Evolutionary conservation across 2,113 vertebrate species (phyloP), one percentile per base, ranked within the genome.

Genomic region (Barnardius zonarius): DNA sequence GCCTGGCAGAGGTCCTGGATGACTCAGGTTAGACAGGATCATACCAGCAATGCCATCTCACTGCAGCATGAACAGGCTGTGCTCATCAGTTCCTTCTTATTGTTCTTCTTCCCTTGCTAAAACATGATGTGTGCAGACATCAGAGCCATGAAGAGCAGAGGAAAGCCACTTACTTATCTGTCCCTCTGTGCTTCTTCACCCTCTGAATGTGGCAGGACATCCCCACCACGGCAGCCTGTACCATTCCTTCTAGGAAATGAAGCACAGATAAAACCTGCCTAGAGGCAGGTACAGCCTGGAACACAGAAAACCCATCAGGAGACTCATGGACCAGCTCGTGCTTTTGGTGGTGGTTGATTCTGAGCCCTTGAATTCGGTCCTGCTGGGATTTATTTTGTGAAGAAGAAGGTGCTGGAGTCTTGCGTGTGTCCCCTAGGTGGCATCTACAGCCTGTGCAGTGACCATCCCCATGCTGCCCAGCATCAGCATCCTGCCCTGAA

Each of bases 141-240:
- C 55, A 63, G 49, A 64, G 31, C 6, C 24, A 4, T 4, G 13
- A n/a, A 23, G 23, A 27, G 57, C 16, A 54, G 62, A n/a, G 7
- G 4, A 11, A n/a, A 12, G n/a, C 3, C 25, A 7, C 57, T 76
- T 64, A 49, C 12, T 28, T 17, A 1, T 20, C 33, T 39, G 35
- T 35, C 25, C 33, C 13, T 68, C 19, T 37, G 25, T 30, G 10
- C 25, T 79, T 37, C 67, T 78, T 69, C 12, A 7, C 22, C 27
- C 31, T 46, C 23, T 4, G 7, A n/a, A 19, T 2, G 33, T 31
- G 63, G 49, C 48, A 64, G 62, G 30, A 68, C 0, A 0, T 18
- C 49, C 25, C 49, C 2, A 0, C 51, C 35, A 23, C 2, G 0
- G 41, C 78, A 68, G 27, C 12, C 1, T 35, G 20, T 23, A n/a